Evolutionary conservation across 1,140 invertebrate species (phyloP), one percentile per base, ranked within the genome.

Genomic region (Sycobia sp.): DNA sequence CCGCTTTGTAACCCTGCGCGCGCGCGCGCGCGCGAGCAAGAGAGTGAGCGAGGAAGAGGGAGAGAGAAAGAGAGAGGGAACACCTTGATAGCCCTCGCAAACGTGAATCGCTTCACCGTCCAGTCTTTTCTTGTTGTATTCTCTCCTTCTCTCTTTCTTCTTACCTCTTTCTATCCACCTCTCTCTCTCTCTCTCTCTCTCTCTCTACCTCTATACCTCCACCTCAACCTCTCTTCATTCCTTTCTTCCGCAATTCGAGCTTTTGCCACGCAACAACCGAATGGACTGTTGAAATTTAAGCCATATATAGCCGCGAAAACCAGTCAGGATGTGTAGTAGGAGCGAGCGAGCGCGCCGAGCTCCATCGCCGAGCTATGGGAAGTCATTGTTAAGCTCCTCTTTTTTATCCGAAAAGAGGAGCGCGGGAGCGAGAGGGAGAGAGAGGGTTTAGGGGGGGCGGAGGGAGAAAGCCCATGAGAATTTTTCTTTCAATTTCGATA

Each of bases 81-180:
- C n/a, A n/a, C 51, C 67, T 71, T 69, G 68, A 70, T 71, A 65
- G 69, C 27, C 62, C 64, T 47, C 43, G 44, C 49, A 46, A 55
- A 46, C 54, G 55, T 50, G 56, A 43, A 46, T 56, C 41, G 41
- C 41, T 27, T 50, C 46, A 3, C 29, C 23, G 25, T 34, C 32
- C 49, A 18, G 11, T 54, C 41, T 44, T 54, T 53, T 22, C 63
- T 55, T 59, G n/a, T 53, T 27, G 57, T 25, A 55, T n/a, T 65
- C 51, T 62, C 43, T 61, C 38, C 46, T 18, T 46, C 53, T 50
- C 36, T 47, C 23, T 32, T 34, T 59, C 43, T 44, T 18, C 9
- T 18, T 38, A 5, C n/a, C 41, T 41, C 51, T 50, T 38, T 50
- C 36, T 54, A 34, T 11, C 34, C 27, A 29, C 43, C 43, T 23